A percentile compares a stretch with the other conserved stretches of the same genome.
Conservation (phyloP, 2,113 vertebrate genomes). For the Martes martes region DNA sequence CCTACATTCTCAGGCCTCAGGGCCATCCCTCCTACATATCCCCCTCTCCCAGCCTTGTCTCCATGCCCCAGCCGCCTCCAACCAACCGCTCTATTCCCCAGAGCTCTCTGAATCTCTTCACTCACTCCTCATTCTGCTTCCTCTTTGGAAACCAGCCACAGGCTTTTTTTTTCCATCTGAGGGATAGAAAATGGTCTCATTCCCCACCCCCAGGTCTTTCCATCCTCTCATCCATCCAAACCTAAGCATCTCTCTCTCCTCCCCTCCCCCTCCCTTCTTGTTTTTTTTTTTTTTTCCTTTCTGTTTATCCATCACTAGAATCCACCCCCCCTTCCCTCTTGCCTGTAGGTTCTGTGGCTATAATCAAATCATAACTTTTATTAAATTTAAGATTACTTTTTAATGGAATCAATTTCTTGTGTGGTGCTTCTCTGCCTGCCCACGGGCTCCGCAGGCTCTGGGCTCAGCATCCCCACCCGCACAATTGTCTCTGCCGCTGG, state of each 20-base stretch:
- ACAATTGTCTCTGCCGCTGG: slow-evolving; percentile 77
- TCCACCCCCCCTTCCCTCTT: slow-evolving; percentile 71
- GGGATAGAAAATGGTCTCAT: slow-evolving; percentile 47
- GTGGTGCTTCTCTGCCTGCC: slow-evolving; percentile 83
- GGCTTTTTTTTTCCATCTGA: slow-evolving; percentile 34
- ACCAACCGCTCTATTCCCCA: background rate
- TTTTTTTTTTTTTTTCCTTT: background rate
- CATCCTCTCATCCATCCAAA: slow-evolving; percentile 51
- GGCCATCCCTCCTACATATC: too few species aligned
- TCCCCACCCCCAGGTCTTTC: slow-evolving; percentile 45
- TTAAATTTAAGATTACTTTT: slow-evolving; percentile 91
- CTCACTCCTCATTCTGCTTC: slow-evolving; percentile 27
- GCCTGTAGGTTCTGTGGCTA: slow-evolving; percentile 81
- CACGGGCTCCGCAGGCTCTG: slow-evolving; percentile 77
- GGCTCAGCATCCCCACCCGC: slow-evolving; percentile 69
- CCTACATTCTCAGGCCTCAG: background rate
- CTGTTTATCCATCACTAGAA: slow-evolving; percentile 77
- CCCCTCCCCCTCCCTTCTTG: background rate
- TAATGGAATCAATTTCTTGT: slow-evolving; percentile 89
- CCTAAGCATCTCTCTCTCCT: slow-evolving; percentile 41
- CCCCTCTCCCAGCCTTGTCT: background rate
- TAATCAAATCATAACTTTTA: slow-evolving; percentile 90
- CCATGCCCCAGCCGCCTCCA: background rate
- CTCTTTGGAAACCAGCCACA: slow-evolving; percentile 64
- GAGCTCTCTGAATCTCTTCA: slow-evolving; percentile 9